Percentiles rank a stretch among this genome's conserved stretches.
phyloP scores from a whole-genome alignment of 2,797 vertebrate genomes.

The Amazonetta brasiliensis region DNA sequence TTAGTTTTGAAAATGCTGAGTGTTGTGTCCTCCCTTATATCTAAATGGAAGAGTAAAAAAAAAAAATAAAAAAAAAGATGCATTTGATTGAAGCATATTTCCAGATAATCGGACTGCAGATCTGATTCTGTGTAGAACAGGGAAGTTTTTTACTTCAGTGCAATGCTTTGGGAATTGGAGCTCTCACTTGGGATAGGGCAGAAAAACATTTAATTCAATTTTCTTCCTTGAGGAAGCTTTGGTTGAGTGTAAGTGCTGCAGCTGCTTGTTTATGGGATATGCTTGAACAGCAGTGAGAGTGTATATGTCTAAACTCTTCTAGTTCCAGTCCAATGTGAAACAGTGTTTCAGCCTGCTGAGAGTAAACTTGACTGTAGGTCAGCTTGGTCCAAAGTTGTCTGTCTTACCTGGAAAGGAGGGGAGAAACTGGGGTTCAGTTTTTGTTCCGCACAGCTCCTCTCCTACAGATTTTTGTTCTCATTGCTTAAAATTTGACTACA shows the following conservation, averaged over 20 bases:
- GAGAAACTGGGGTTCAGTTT: background rate
- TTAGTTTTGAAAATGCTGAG: no score
- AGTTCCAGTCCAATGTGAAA: background rate
- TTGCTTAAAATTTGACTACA: background rate
- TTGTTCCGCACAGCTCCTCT: background rate
- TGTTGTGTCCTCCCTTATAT: no score
- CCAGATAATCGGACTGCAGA: background rate
- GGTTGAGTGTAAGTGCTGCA: background rate
- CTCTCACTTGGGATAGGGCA: background rate
- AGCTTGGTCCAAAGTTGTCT: background rate
- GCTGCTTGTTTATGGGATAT: background rate
- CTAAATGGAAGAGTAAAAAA: background rate
- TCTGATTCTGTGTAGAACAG: background rate
- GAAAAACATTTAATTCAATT: background rate
- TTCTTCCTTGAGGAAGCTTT: background rate
- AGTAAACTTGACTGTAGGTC: rapidly evolving
- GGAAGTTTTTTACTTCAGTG: background rate
- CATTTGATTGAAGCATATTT: background rate
- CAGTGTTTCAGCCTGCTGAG: background rate
- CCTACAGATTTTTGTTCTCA: background rate
- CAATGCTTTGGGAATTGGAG: background rate
- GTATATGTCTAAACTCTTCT: background rate
- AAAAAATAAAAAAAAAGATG: no score
- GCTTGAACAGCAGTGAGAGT: background rate
- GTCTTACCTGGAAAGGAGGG: background rate